These are phyloP conservation scores for Kobus ellipsiprymnus DNA, from an alignment of 2,113 vertebrate species.

Conservation along the genomic window DNA sequence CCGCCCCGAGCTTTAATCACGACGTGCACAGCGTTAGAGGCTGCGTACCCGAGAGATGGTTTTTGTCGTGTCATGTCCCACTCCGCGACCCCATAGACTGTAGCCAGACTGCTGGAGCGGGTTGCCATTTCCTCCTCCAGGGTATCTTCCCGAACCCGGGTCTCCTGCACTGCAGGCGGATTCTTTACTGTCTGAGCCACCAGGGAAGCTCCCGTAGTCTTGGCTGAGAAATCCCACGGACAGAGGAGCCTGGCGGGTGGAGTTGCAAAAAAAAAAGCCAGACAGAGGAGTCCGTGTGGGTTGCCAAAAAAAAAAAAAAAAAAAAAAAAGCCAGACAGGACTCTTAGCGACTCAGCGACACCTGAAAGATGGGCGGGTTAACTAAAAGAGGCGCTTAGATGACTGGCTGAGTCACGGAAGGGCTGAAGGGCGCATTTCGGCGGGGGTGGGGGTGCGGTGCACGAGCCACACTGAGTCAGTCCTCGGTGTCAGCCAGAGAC, in stretches of 20 bases:
- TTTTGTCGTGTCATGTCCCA: neutral
- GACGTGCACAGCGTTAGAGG: neutral
- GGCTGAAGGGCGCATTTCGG: neutral
- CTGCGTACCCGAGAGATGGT: neutral
- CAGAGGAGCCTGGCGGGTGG: neutral
- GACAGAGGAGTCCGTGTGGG: neutral
- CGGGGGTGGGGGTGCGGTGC: neutral
- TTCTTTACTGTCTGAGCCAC: neutral
- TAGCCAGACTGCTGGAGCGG: neutral
- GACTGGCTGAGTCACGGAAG: rapidly evolving
- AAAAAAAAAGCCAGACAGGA: neutral
- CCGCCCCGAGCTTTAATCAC: rapidly evolving
- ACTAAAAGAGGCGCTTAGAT: neutral
- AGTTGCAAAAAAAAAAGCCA: neutral
- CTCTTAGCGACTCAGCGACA: neutral
- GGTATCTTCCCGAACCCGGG: neutral
- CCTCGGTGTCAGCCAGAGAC: neutral
- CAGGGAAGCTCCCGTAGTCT: no score
- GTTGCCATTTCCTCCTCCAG: neutral
- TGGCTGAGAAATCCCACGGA: neutral
- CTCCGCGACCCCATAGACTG: neutral
- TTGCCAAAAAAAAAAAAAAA: neutral
- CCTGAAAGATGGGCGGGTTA: neutral
- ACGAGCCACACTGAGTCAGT: neutral
- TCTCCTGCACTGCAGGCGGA: neutral